Evolutionary conservation across 1,140 invertebrate genomes (phyloP).

Genomic region (Rhagoletis zephyria): DNA sequence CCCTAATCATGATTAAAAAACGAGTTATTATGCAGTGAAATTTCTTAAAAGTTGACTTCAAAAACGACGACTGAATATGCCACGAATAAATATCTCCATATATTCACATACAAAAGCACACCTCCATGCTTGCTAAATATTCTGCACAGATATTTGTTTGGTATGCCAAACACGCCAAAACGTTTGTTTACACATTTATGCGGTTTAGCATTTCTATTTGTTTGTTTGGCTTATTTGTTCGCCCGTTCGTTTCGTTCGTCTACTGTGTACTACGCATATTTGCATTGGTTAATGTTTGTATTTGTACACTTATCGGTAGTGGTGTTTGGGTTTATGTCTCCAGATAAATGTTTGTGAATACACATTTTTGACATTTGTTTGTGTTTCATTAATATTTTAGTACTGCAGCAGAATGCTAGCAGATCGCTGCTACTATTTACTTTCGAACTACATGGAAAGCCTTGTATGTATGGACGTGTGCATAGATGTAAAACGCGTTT

Average conservation of each 20-base stretch:
- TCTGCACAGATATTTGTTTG: background rate
- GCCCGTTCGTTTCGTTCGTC: background rate
- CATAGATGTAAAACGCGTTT: background rate
- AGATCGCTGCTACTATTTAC: background rate
- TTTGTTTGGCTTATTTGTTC: constrained; percentile 15
- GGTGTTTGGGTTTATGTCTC: constrained; percentile 20
- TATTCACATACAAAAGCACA: too few relatives aligned
- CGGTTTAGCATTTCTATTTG: constrained; percentile 44
- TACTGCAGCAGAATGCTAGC: background rate
- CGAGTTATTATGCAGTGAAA: too few relatives aligned
- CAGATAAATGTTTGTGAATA: constrained; percentile 27
- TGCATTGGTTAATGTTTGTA: background rate
- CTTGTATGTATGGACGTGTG: background rate
- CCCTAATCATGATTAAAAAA: too few relatives aligned
- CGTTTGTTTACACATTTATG: constrained; percentile 37
- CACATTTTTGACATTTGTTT: constrained; percentile 50
- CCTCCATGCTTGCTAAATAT: background rate
- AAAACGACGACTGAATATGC: too few relatives aligned
- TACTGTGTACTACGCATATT: background rate
- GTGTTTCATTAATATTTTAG: constrained; percentile 54
- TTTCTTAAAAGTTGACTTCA: too few relatives aligned
- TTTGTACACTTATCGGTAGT: background rate
- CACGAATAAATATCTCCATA: too few relatives aligned
- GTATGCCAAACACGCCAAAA: background rate
- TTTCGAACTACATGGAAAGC: too few relatives aligned